Evolutionary conservation across 1,140 invertebrate genomes (phyloP).

Genomic region (Drosophila sp.): DNA sequence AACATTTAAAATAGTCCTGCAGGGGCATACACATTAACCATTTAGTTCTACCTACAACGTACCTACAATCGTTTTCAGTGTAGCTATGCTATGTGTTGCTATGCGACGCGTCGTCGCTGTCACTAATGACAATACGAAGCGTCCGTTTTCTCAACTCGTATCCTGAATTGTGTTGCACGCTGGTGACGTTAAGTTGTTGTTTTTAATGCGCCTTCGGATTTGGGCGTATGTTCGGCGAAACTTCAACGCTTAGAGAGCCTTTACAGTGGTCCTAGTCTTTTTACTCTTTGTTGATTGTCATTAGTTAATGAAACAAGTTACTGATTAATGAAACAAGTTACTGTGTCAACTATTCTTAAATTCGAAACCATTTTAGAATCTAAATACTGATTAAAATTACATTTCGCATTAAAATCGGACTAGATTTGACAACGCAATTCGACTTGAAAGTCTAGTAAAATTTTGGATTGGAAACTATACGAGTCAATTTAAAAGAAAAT

Average conservation of each 20-base stretch:
- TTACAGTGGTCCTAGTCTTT: constrained; percentile 15
- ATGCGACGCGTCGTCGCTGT: background rate
- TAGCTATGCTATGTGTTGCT: background rate
- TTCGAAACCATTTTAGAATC: background rate
- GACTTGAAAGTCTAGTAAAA: no score
- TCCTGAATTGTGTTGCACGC: constrained; percentile 15
- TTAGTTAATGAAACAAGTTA: no score
- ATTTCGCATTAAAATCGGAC: no score
- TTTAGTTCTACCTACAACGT: constrained; percentile 5
- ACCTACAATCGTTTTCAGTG: background rate
- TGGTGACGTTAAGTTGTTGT: constrained; percentile 21
- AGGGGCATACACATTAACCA: constrained; percentile 24
- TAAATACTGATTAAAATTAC: background rate
- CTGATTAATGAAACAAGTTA: no score
- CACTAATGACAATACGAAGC: constrained; percentile 7
- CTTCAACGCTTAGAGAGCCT: background rate
- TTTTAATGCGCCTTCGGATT: constrained; percentile 29
- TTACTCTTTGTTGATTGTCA: no score
- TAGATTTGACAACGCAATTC: no score
- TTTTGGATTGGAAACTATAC: no score
- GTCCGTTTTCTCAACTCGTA: constrained; percentile 12
- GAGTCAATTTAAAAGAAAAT: no score
- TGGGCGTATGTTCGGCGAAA: constrained; percentile 31
- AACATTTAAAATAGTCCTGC: no score
- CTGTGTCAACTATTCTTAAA: background rate